Conservation (phyloP, 2,113 vertebrate genomes). For the Gracilinanus agilis region DNA sequence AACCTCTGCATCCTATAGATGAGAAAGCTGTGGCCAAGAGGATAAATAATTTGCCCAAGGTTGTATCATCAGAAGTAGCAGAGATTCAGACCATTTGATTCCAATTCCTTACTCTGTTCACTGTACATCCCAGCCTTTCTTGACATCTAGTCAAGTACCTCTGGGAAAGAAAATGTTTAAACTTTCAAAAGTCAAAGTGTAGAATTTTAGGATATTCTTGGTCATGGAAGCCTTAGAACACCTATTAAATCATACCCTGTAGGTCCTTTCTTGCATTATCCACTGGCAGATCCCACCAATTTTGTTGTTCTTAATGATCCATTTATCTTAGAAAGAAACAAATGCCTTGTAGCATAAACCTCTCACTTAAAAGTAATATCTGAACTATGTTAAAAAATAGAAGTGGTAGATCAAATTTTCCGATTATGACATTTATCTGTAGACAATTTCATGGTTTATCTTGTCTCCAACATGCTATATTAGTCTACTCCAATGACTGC, state of each 20-base stretch:
- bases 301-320: not conserved
- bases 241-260: not conserved
- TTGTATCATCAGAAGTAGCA: not conserved
- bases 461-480: not conserved
- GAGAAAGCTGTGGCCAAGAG: not conserved
- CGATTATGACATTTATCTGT: not conserved
- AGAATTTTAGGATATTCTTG: not conserved
- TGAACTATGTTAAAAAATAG: not conserved
- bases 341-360: not conserved
- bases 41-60: not conserved
- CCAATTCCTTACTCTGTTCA: not conserved
- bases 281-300: not conserved
- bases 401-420: not conserved
- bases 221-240: not conserved
- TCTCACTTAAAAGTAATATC: not conserved
- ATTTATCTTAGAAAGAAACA: not conserved
- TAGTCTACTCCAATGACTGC: not conserved
- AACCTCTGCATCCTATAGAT: not conserved
- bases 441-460: not conserved
- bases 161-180: not conserved
- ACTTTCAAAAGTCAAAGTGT: not conserved
- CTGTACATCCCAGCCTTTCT: not conserved
- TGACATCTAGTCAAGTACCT: not conserved
- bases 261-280: not conserved
- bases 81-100: not conserved